phyloP scores from a whole-genome alignment of 2,113 vertebrate genomes.

The Petroica traversi region DNA sequence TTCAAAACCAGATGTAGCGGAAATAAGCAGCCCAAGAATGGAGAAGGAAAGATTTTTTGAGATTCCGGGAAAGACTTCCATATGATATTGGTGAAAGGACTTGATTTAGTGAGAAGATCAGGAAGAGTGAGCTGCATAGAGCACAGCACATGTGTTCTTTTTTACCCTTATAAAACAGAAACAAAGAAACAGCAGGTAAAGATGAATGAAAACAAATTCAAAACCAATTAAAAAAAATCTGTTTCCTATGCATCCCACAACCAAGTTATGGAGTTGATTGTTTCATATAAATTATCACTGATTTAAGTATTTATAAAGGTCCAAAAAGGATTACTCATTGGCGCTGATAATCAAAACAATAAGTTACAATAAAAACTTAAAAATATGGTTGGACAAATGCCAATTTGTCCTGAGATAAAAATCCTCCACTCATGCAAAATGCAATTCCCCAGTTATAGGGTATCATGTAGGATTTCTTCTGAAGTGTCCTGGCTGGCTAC shows the following conservation, averaged over 20 bases:
- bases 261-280: neutral
- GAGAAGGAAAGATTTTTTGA: neutral
- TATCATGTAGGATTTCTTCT: neutral
- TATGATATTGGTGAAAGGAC: slow-evolving; percentile 18
- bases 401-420: neutral
- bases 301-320: neutral
- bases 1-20: slow-evolving; percentile 35
- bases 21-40: neutral
- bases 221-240: neutral
- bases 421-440: neutral
- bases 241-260: neutral
- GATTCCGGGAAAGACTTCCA: neutral
- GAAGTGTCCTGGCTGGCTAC: neutral
- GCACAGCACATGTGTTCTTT: neutral
- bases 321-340: neutral
- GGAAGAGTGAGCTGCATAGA: neutral
- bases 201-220: slow-evolving; percentile 25
- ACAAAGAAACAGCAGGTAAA: slow-evolving; percentile 37
- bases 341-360: neutral
- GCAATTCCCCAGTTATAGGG: neutral
- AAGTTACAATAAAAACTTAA: neutral
- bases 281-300: neutral
- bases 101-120: slow-evolving; percentile 41
- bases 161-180: neutral
- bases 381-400: neutral